These are phyloP conservation scores for Uloborus plumipes DNA, from an alignment of 2,888 invertebrate genomes.

Conservation along the genomic window DNA sequence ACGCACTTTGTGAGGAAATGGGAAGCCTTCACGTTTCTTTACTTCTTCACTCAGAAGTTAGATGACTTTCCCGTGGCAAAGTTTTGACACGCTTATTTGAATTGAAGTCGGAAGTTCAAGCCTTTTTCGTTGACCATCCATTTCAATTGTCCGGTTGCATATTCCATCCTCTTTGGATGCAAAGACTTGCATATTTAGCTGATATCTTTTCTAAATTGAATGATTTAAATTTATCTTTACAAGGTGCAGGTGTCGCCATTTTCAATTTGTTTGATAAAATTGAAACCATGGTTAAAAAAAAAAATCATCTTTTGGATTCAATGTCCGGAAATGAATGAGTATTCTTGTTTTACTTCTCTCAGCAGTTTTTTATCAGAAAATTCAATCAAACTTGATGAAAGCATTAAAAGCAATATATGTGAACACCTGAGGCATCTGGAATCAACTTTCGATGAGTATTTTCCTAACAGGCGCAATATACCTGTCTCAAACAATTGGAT, in stretches of 20 bases:
- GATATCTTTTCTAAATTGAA: slow-evolving; percentile 7
- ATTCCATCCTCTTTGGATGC: neutral
- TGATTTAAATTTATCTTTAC: neutral
- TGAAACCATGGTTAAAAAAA: neutral
- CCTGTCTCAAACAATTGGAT: neutral
- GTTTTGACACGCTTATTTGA: neutral
- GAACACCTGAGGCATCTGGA: neutral
- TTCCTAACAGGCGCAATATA: neutral
- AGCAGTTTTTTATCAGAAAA: neutral
- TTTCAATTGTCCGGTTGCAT: neutral
- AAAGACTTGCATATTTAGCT: slow-evolving; percentile 5
- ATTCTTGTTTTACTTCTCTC: neutral
- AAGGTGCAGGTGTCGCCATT: neutral
- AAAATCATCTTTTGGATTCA: neutral
- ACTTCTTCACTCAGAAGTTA: slow-evolving; percentile 11
- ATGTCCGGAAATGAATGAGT: neutral
- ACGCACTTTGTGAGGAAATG: neutral
- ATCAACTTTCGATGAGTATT: neutral
- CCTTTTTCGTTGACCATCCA: neutral
- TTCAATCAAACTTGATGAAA: neutral
- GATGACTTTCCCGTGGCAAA: slow-evolving; percentile 6
- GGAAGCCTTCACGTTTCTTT: neutral
- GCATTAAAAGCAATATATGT: neutral
- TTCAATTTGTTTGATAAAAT: neutral
- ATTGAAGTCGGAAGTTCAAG: neutral